A percentile compares a stretch with the other conserved stretches of the same genome.
Evolutionary conservation across 2,113 vertebrate species (phyloP).

Genomic region (Vanacampus margaritifer): DNA sequence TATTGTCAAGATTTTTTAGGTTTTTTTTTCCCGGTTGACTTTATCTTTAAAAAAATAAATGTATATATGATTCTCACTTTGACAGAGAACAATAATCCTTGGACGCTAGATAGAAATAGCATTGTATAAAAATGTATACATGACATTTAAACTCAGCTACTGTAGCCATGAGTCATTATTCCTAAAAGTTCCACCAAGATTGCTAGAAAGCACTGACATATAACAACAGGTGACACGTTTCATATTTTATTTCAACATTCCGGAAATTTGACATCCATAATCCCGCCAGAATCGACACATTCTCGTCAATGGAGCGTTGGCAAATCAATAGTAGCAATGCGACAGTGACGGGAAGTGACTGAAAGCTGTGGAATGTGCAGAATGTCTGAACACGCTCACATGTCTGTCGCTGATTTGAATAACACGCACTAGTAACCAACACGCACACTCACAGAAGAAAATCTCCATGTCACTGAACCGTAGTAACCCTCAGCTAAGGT

Average conservation of each 20-base stretch:
- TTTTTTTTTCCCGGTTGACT: no score
- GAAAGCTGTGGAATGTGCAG: conserved; percentile 25
- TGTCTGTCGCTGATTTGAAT: conserved; percentile 15
- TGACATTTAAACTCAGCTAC: no score
- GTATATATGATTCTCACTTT: no score
- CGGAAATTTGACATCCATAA: neutral
- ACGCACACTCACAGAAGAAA: conserved; percentile 8
- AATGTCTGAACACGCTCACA: conserved; percentile 19
- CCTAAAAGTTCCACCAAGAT: neutral
- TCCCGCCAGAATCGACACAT: neutral
- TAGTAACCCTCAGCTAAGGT: conserved; percentile 71
- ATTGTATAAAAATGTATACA: no score
- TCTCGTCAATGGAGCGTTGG: neutral
- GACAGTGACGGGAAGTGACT: conserved; percentile 7
- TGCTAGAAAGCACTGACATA: neutral
- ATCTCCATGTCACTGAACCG: conserved; percentile 63
- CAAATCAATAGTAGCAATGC: neutral
- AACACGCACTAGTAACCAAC: conserved; percentile 18
- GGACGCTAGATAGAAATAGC: no score
- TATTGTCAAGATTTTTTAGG: no score
- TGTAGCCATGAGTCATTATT: neutral
- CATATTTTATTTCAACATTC: neutral
- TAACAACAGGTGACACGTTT: neutral
- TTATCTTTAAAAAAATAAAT: no score
- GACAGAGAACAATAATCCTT: no score